Base-by-base conservation (phyloP, 2,797 vertebrate species). In the Tokudaia tokunoshimensis region DNA sequence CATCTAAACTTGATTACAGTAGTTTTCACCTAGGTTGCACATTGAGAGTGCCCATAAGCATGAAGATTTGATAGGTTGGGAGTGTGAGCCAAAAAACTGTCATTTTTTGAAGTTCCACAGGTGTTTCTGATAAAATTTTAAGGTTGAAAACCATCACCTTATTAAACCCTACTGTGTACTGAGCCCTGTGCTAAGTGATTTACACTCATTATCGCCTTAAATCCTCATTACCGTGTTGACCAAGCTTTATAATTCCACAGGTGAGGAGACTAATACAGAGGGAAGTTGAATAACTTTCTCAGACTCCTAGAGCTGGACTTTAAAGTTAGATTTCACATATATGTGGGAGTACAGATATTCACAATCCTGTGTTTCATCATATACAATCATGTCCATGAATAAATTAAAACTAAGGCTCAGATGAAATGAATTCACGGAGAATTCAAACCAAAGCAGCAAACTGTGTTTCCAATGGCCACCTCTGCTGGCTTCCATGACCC, bases 141-240 rank as follows among this genome's bases (percentile, higher is more conserved):
- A 91, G 41, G 17, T 85, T 86, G 44, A 88, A 97, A 97, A 93
- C 24, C 52, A 83, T 24, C 59, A 59, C 75, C 47, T 79, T 90
- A 85, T 85, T 91, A 94, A 76, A 2, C 14, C 14, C 59, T 72
- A 59, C n/a, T 96, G 52, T 94, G 29, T 79, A 2, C 34, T 86
- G 59, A 96, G 76, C 47, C 26, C 34, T 41, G 11, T 65, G 50
- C 34, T 94, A 83, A 76, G 52, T 86, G 72, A 88, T 44, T 97
- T 72, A 91, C 72, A 86, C 93, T 94, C n/a, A 84, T 92, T 80
- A 67, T 90, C 72, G 94, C 84, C 89, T 91, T 89, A 91, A 95
- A 92, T 72, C 24, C 24, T 95, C 52, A 29, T 78, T 89, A 76
- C 47, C 29, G 20, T 50, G 52, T 76, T 87, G 65, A 44, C 2